Conservation (phyloP, 2,113 vertebrate species). For the Elaphurus davidianus region DNA sequence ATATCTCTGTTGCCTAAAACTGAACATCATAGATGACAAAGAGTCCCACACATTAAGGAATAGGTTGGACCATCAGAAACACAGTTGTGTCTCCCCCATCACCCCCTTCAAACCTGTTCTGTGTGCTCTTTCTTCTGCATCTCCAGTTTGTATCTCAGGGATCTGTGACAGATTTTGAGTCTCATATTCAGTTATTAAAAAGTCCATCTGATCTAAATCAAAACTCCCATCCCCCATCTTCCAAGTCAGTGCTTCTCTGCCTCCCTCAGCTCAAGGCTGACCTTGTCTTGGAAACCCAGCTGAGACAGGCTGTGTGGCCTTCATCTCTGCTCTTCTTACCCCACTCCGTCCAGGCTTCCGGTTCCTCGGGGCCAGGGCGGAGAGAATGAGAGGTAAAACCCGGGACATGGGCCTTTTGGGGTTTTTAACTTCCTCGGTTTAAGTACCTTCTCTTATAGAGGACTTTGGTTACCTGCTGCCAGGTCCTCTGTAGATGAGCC, state of each 20-base stretch:
- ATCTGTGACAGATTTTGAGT: not conserved
- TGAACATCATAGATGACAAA: not conserved
- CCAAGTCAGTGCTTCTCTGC: not conserved
- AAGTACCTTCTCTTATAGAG: not conserved
- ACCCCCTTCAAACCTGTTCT: not conserved
- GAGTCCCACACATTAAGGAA: not conserved
- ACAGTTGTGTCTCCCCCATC: not conserved
- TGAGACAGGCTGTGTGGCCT: not conserved
- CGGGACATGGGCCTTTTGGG: not conserved
- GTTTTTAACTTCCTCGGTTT: not conserved
- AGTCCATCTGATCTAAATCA: not conserved
- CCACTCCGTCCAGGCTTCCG: rapidly evolving
- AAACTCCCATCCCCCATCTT: not conserved
- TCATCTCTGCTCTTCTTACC: not conserved
- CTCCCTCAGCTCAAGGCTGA: not conserved
- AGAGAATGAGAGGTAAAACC: not conserved
- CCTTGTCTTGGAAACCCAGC: not conserved
- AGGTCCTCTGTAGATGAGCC: not conserved
- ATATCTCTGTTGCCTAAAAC: not conserved
- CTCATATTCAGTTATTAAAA: not conserved
- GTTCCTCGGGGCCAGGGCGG: not conserved
- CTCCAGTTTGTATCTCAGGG: not conserved
- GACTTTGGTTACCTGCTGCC: not conserved
- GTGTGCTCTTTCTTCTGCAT: not conserved
- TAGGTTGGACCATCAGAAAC: not conserved